phyloP scores from a whole-genome alignment of 2,113 vertebrate species.

The Rhinoptilus africanus region DNA sequence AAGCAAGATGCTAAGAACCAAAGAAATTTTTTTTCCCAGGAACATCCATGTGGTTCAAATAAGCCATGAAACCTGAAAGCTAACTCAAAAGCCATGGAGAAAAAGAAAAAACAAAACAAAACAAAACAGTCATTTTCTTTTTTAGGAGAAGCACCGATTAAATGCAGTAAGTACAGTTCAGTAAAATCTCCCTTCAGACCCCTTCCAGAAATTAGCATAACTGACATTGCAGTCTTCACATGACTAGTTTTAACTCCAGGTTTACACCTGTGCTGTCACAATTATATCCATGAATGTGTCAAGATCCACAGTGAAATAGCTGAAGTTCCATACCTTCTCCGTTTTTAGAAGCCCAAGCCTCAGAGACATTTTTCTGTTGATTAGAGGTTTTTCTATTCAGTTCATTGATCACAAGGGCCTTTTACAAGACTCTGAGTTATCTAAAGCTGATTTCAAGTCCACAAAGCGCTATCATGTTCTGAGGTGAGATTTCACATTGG shows the following conservation, averaged over 20 bases:
- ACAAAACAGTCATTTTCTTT: background rate
- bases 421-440: conserved; percentile 25
- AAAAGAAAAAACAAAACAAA: background rate
- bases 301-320: conserved; percentile 13
- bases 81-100: background rate
- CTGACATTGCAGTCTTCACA: conserved; percentile 9
- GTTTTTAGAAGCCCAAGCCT: conserved; percentile 35
- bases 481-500: background rate
- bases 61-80: background rate
- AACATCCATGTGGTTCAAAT: background rate
- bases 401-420: conserved; percentile 37
- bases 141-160: background rate
- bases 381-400: conserved; percentile 21
- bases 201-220: conserved; percentile 17
- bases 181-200: conserved; percentile 14
- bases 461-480: background rate
- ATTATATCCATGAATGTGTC: conserved; percentile 5
- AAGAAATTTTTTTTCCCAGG: background rate
- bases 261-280: conserved; percentile 27
- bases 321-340: background rate
- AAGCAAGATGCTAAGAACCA: background rate
- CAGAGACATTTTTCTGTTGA: conserved; percentile 20
- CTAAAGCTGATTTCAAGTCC: conserved; percentile 39
- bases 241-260: conserved; percentile 15
- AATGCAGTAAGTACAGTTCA: background rate